Conservation (phyloP, 2,797 vertebrate species). For the Accipiter badius region DNA sequence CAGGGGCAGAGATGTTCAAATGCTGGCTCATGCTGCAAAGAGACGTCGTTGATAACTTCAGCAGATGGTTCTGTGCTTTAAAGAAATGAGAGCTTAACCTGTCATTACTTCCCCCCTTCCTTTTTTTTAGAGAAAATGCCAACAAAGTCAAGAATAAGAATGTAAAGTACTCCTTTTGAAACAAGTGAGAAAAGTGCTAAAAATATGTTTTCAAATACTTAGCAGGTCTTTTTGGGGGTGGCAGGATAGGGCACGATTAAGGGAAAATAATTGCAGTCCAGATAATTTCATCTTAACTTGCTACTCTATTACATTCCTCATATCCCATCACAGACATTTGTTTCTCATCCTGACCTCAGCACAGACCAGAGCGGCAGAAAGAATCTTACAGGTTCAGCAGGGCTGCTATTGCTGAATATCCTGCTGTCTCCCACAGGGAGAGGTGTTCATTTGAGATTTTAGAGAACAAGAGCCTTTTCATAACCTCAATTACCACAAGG, state of each 20-base stretch:
- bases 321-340: not conserved
- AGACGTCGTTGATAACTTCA: not conserved
- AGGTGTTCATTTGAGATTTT: conserved; percentile 63
- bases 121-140: not conserved
- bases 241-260: not conserved
- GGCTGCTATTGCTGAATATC: conserved; percentile 28
- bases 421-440: conserved; percentile 45
- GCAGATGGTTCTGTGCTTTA: not conserved
- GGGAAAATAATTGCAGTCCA: not conserved
- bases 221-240: not conserved
- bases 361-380: not conserved
- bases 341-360: conserved; percentile 48
- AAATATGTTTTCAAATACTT: not conserved
- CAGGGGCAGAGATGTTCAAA: not conserved
- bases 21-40: not conserved
- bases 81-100: not conserved
- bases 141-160: not conserved
- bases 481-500: conserved; percentile 76
- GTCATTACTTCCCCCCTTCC: not conserved
- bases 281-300: not conserved
- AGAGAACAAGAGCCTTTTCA: conserved; percentile 78
- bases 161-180: not conserved
- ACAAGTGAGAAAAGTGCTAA: not conserved
- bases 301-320: not conserved
- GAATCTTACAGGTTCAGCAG: conserved; percentile 18